phyloP scores from a whole-genome alignment of 2,888 invertebrate species.

The Hermaeophaga mercurialis region DNA sequence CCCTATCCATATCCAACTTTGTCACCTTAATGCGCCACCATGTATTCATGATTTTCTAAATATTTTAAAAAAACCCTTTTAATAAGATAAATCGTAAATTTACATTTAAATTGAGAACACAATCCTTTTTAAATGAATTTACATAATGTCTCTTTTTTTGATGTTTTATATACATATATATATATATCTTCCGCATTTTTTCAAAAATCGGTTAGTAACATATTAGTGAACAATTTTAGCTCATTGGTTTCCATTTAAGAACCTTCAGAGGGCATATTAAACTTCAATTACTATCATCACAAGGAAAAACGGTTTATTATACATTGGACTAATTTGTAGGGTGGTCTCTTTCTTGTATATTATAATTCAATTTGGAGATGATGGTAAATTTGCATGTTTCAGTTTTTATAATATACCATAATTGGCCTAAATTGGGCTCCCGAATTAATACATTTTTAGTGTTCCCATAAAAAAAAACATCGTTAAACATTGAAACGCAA shows the following conservation, averaged over 20 bases:
- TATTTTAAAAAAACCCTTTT: too few species aligned
- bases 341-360: conserved; percentile 34
- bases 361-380: conserved; percentile 51
- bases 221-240: conserved; percentile 11
- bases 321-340: conserved; percentile 23
- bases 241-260: conserved; percentile 11
- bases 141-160: not conserved
- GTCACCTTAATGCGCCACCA: too few species aligned
- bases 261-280: conserved; percentile 14
- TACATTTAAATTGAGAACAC: not conserved
- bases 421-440: conserved; percentile 18
- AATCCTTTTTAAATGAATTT: not conserved
- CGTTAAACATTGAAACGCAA: too few species aligned
- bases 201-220: conserved; percentile 12
- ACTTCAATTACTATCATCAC: conserved; percentile 23
- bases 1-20: too few species aligned
- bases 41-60: too few species aligned
- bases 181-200: conserved; percentile 8
- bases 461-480: too few species aligned
- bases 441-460: conserved; percentile 5
- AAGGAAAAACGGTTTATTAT: conserved; percentile 22
- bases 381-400: conserved; percentile 49
- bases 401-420: conserved; percentile 11
- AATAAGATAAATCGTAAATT: too few species aligned
- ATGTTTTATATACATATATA: not conserved